Conservation (phyloP, 2,113 vertebrate species). For the Corvus hawaiiensis region DNA sequence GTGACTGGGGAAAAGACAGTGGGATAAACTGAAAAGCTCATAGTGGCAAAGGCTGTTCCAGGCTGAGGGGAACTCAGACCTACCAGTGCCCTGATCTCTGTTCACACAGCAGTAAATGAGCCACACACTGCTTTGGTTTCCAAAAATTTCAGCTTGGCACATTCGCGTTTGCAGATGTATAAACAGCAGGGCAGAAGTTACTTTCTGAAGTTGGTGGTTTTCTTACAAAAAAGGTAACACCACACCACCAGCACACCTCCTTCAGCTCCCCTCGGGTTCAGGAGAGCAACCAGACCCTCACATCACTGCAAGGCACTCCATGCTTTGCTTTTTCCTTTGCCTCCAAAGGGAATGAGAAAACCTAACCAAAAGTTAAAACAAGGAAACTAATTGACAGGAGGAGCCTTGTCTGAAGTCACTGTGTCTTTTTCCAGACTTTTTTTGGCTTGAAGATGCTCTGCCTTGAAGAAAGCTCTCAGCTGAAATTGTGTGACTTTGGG, state of each 20-base stretch:
- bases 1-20: not conserved
- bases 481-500: not conserved
- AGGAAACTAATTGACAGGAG: not conserved
- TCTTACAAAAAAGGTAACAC: not conserved
- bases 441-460: not conserved
- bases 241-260: not conserved
- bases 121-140: not conserved
- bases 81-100: not conserved
- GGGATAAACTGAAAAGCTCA: not conserved
- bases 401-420: not conserved
- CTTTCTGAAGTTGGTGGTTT: not conserved
- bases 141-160: not conserved
- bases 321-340: not conserved
- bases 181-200: not conserved
- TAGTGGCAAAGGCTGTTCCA: not conserved
- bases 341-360: not conserved
- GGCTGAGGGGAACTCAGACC: not conserved
- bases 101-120: not conserved
- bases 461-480: slow-evolving; percentile 34
- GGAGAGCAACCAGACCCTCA: not conserved
- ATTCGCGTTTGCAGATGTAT: not conserved
- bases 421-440: not conserved
- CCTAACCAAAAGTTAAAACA: not conserved
- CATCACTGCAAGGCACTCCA: not conserved
- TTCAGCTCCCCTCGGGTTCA: not conserved